phyloP scores from a whole-genome alignment of 2,113 vertebrate genomes.

The Siphamia tubifer region DNA sequence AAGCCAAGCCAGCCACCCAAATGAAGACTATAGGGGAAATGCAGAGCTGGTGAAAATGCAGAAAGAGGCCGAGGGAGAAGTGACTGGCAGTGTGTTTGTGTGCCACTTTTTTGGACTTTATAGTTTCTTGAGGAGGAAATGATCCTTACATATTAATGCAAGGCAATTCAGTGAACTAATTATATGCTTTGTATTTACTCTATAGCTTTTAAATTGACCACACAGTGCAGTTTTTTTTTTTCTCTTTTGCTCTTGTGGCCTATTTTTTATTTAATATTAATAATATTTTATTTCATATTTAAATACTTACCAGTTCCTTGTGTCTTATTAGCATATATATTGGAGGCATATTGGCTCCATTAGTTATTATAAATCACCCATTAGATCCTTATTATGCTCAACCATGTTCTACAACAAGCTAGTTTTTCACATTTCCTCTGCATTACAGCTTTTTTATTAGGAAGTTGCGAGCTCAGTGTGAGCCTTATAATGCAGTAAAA shows the following conservation, averaged over 20 bases:
- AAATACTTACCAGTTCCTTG: no score
- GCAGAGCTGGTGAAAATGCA: slow-evolving; percentile 39
- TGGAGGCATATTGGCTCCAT: no score
- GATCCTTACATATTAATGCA: slow-evolving; percentile 11
- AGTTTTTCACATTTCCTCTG: no score
- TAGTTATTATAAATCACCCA: no score
- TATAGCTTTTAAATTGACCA: neutral
- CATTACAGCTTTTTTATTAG: no score
- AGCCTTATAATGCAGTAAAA: no score
- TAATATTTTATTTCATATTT: no score
- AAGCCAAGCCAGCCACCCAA: slow-evolving; percentile 32
- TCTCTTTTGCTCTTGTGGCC: neutral
- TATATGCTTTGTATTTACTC: neutral
- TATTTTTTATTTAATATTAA: neutral
- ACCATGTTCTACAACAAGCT: no score
- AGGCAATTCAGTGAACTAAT: slow-evolving; percentile 4
- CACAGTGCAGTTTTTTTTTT: neutral
- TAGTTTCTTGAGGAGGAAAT: slow-evolving; percentile 13
- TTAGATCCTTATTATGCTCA: no score
- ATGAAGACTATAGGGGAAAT: slow-evolving; percentile 39
- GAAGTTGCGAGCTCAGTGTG: no score
- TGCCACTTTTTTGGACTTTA: slow-evolving; percentile 4
- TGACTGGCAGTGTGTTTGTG: slow-evolving; percentile 12
- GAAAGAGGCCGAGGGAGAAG: neutral
- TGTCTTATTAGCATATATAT: no score